Evolutionary conservation across 2,888 invertebrate species (phyloP).

Genomic region (Drosophila pseudotakahashii): DNA sequence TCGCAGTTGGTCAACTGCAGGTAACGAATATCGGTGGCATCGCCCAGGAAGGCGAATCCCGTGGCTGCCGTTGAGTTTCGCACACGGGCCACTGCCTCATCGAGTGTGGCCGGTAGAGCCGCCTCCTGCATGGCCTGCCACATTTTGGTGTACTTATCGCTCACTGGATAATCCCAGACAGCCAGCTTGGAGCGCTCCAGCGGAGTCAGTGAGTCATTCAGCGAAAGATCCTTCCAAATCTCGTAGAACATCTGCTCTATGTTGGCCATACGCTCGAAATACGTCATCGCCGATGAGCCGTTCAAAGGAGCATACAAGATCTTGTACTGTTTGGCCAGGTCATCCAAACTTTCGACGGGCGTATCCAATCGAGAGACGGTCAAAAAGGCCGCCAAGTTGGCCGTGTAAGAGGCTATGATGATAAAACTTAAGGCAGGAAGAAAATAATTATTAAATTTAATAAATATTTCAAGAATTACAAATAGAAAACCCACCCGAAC

Average conservation of each 20-base stretch:
- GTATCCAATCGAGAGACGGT: conserved; percentile 97
- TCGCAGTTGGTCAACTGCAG: conserved; percentile 86
- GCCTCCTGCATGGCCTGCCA: conserved; percentile 97
- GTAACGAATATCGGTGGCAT: conserved; percentile 94
- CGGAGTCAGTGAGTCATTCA: conserved; percentile 95
- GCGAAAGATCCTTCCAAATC: conserved; percentile 99
- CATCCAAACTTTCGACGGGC: conserved; percentile 96
- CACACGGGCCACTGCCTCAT: conserved; percentile 92
- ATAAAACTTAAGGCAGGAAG: conserved; percentile 88
- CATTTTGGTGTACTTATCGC: conserved; percentile 99
- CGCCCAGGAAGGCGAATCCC: conserved; percentile 97
- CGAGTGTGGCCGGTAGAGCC: conserved; percentile 90
- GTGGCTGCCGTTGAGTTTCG: conserved; percentile 88
- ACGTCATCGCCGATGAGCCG: conserved; percentile 95
- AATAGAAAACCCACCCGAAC: conserved; percentile 88
- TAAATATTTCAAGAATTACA: background rate
- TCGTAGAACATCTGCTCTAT: conserved; percentile 98
- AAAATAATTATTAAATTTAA: background rate
- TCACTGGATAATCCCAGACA: conserved; percentile 99
- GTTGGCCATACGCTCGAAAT: conserved; percentile 97
- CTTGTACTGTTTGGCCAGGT: conserved; percentile 97
- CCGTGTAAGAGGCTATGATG: conserved; percentile 99
- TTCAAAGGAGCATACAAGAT: conserved; percentile 97
- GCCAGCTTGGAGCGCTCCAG: conserved; percentile 96
- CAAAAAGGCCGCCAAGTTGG: conserved; percentile 98